Evolutionary conservation across 2,888 invertebrate species (phyloP), one percentile per base, ranked within the genome.

Genomic region (Drosophila kuntzei): DNA sequence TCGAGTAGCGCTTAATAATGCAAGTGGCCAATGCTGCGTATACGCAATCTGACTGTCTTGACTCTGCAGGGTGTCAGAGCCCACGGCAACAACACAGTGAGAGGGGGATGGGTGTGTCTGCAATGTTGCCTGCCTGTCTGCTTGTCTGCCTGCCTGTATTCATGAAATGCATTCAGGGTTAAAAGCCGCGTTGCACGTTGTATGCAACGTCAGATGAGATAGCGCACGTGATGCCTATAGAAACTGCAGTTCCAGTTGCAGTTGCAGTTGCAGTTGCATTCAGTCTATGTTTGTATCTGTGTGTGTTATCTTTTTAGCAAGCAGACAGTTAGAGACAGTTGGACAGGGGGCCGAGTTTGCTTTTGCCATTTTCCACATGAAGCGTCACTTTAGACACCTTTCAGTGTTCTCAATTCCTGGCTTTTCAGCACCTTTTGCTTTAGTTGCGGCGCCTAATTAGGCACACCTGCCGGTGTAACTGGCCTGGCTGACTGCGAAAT

Each of bases 331-430:
- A 27, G 18, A 37, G 18, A 37, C 53, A 54, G 37, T 51, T 29
- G 18, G 11, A 39, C 39, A 16, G 29, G 51, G 37, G 20, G 1
- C 32, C 29, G 74, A 80, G 80, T 73, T 83, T 78, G 72, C 62
- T 71, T 79, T 84, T 64, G 59, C 54, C 66, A 68, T 75, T 80
- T 76, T 78, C 71, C 66, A 76, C 80, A 87, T 78, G 75, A 90
- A 87, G 88, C 88, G 88, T 88, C 87, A 88, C 72, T 81, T 90
- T 89, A 80, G 89, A 90, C 90, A 90, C 90, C 90, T 90, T 65
- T 53, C 63, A 47, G 53, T 22, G 39, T 8, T 49, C 58, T 58
- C 37, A 50, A 46, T 27, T 16, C 44, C 47, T 29, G 63, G 69
- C 79, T 71, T 80, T 80, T 84, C 79, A 84, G 60, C 50, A 53